Evolutionary conservation across 2,888 invertebrate species (phyloP), one percentile per base, ranked within the genome.

Genomic region (Melikaiella ostensackeni): DNA sequence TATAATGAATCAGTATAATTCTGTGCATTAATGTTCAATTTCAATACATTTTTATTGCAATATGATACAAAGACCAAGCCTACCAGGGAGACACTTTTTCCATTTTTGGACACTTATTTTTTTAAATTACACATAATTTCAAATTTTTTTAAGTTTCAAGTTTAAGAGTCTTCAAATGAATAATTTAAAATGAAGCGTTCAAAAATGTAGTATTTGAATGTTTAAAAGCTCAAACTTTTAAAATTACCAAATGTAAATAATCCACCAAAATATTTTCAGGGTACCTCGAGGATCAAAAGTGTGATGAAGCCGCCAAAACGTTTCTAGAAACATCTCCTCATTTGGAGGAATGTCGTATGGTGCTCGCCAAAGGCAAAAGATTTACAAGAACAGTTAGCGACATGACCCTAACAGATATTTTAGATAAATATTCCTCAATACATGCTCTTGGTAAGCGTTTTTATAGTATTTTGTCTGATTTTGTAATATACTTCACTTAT

Each of bases 361-460:
- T 84, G 50, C 35, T 81, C 11, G 79, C 81, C 0, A n/a, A 42
- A 59, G 86, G 86, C 19, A 82, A 62, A 64, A 77, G 62, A 42
- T 84, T 86, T 35, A 79, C 78, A 33, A 85, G 82, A 27, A 86
- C 81, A 85, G 88, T 91, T 2, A 86, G 84, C 19, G 88, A 89
- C 27, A 85, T 89, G 74, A 88, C 86, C 5, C 83, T 92, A 35
- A 78, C 82, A 4, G 89, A 91, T 66, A 82, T 91, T 27, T 79
- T 92, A 57, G 90, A 92, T 33, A 90, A 90, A 77, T 90, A 88
- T 75, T 89, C 88, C 66, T 85, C 88, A 7, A 85, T 89, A 21
- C 89, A 84, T 55, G 76, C 81, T 2, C 85, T 88, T 75, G 86
- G 91, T 91, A 82, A 85, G 81, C 5, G 42, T 55, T 27, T 42